Percentiles rank a stretch among this genome's conserved stretches.
phyloP scores from a whole-genome alignment of 2,888 invertebrate species.

The Brachypalpus laphriformis region DNA sequence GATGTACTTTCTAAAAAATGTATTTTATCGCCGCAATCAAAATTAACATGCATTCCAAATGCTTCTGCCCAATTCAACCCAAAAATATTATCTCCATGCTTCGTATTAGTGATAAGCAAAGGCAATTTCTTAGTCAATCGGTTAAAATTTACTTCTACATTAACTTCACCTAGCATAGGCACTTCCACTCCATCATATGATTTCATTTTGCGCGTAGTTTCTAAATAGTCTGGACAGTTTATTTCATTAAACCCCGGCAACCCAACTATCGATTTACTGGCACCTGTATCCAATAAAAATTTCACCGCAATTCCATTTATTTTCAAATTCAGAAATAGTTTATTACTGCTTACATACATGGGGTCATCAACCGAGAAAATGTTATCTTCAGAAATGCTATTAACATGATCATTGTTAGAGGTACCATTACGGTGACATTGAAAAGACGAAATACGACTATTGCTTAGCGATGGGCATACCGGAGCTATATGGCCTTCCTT shows the following conservation, averaged over 20 bases:
- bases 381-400: neutral
- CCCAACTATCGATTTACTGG: too few species aligned
- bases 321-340: constrained; percentile 22
- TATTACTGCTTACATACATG: constrained; percentile 5
- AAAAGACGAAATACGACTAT: too few species aligned
- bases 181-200: too few species aligned
- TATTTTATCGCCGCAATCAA: neutral
- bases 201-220: constrained; percentile 32
- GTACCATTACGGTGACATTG: too few species aligned
- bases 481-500: too few species aligned
- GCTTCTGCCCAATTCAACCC: constrained; percentile 41
- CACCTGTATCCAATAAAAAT: too few species aligned
- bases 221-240: neutral
- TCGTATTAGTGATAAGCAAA: constrained; percentile 11
- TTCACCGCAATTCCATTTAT: constrained; percentile 30
- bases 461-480: too few species aligned
- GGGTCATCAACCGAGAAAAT: too few species aligned
- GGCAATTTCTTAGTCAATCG: too few species aligned
- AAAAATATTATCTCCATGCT: constrained; percentile 30
- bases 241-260: constrained; percentile 24
- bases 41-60: constrained; percentile 13
- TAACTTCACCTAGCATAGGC: constrained; percentile 24
- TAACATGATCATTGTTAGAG: too few species aligned
- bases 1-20: constrained; percentile 3
- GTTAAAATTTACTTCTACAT: constrained; percentile 20